Conservation (phyloP, 37 sponge, comb jelly and placozoan genomes). For the Ianthella basta region DNA sequence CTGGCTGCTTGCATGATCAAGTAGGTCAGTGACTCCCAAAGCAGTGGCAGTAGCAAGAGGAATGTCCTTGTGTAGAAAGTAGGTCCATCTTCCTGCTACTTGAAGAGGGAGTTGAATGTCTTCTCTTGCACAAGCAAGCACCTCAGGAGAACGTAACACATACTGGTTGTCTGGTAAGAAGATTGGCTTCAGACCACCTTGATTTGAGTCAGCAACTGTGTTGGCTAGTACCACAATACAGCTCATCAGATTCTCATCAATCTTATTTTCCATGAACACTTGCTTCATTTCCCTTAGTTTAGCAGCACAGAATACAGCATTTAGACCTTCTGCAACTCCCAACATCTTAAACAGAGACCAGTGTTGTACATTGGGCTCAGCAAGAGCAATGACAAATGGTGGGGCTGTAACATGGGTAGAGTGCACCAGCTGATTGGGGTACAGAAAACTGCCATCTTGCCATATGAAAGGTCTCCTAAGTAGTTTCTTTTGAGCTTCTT, state of each 20-base stretch:
- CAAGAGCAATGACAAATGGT: constrained; percentile 44
- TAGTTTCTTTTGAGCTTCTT: background rate
- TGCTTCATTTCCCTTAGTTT: background rate
- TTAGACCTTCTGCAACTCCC: constrained; percentile 11
- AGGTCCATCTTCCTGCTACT: constrained; percentile 13
- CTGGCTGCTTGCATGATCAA: constrained; percentile 44
- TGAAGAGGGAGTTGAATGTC: background rate
- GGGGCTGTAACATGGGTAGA: background rate
- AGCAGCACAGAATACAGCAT: background rate
- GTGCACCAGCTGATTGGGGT: constrained; percentile 1
- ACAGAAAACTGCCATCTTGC: constrained; percentile 45
- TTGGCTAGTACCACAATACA: background rate
- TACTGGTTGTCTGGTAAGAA: too few species aligned
- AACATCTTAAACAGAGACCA: constrained; percentile 41
- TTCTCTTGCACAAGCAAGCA: too few species aligned
- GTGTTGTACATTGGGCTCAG: constrained; percentile 24
- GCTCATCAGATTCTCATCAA: background rate
- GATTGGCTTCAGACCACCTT: too few species aligned
- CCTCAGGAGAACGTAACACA: too few species aligned
- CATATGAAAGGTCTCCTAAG: constrained; percentile 39
- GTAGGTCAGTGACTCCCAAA: constrained; percentile 40
- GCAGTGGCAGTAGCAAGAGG: constrained; percentile 20
- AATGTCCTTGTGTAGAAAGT: constrained; percentile 41
- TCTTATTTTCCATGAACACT: background rate
- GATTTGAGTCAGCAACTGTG: background rate